phyloP scores from a whole-genome alignment of 2,888 invertebrate species.

The Leptopterna dolabrata region DNA sequence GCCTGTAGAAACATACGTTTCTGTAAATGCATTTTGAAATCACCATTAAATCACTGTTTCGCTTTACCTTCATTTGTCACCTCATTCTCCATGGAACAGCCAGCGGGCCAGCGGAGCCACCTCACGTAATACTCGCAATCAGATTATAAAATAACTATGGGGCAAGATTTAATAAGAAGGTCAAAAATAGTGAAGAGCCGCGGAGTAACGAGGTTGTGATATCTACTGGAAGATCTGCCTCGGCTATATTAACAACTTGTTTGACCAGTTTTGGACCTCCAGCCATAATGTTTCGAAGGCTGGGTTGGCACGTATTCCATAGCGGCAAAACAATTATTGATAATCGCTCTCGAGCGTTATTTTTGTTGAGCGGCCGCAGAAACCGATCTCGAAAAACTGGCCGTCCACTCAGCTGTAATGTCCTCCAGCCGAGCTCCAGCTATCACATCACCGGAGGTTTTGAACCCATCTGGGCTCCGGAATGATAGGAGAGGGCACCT shows the following conservation, averaged over 20 bases:
- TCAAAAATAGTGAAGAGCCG: background rate
- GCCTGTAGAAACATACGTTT: no score
- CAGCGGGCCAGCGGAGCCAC: background rate
- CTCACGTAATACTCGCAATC: background rate
- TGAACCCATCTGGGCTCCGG: background rate
- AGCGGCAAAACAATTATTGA: conserved; percentile 7
- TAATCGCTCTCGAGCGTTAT: background rate
- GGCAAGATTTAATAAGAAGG: background rate
- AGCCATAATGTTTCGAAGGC: background rate
- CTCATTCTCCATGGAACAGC: background rate
- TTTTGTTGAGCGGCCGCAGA: conserved; percentile 5
- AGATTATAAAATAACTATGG: background rate
- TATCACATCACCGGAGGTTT: background rate
- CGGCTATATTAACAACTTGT: conserved; percentile 11
- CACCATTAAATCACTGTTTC: no score
- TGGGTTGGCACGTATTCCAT: conserved; percentile 7
- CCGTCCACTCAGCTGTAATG: background rate
- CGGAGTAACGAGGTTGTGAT: background rate
- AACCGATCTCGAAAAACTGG: conserved; percentile 7
- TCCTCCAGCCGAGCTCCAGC: background rate
- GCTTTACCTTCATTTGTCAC: background rate
- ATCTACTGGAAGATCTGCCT: background rate
- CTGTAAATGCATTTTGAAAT: no score
- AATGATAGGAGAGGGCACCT: background rate
- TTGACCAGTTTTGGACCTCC: background rate